Percentiles rank a stretch among this genome's conserved stretches.
Evolutionary conservation across 2,113 vertebrate species (phyloP).

Genomic region (Zosterops pallidus): DNA sequence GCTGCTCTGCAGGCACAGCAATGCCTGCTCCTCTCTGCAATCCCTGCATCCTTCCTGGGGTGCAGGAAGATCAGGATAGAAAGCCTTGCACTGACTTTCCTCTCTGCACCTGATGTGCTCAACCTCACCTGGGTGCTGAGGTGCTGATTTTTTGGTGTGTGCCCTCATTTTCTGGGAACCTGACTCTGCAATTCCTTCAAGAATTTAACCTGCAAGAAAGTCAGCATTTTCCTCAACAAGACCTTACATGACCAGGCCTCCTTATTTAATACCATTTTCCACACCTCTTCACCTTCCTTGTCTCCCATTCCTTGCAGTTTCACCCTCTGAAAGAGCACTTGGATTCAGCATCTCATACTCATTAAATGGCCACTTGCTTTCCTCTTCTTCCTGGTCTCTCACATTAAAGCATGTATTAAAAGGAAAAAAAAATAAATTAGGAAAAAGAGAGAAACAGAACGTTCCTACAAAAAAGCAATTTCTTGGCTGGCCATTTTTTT

Average conservation of each 20-base stretch:
- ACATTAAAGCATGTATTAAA: background rate
- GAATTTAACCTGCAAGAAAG: conserved; percentile 4
- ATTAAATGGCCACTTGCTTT: background rate
- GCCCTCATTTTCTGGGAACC: background rate
- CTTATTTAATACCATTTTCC: background rate
- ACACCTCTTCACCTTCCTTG: background rate
- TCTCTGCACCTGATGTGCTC: background rate
- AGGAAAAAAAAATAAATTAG: background rate
- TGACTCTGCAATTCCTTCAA: conserved; percentile 26
- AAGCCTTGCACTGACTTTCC: background rate
- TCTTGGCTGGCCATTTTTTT: conserved; percentile 62
- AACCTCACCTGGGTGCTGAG: conserved; percentile 13
- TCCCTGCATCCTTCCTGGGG: background rate
- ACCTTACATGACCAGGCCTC: background rate
- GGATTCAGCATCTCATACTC: background rate
- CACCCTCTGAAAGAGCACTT: background rate
- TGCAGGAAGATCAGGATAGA: background rate
- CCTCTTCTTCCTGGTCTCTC: background rate
- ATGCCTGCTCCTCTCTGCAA: background rate
- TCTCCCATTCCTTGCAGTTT: background rate
- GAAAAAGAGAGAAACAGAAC: conserved; percentile 30
- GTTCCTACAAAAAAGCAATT: conserved; percentile 63
- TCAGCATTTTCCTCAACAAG: conserved; percentile 43
- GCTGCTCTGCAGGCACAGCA: background rate
- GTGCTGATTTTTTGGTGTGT: background rate